phyloP scores from a whole-genome alignment of 2,113 vertebrate species.

The Dermatemys mawii region DNA sequence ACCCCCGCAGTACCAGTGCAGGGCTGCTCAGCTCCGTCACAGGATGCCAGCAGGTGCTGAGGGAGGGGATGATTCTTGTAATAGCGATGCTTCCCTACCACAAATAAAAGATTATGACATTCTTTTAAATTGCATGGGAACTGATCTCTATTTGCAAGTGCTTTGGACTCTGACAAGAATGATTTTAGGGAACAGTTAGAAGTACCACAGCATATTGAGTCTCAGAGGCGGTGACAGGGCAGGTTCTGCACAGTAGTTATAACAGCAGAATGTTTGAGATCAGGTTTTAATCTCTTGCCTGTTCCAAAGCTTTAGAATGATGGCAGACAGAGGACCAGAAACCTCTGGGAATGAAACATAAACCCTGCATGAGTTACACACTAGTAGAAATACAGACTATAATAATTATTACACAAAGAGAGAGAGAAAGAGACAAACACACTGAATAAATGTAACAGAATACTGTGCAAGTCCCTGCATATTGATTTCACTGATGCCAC shows the following conservation, averaged over 20 bases:
- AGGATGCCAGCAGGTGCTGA: not conserved
- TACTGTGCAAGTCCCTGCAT: not conserved
- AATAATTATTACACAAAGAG: not conserved
- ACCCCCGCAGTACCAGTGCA: no score
- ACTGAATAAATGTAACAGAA: not conserved
- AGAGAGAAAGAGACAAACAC: no score
- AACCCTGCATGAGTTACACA: not conserved
- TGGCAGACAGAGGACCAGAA: not conserved
- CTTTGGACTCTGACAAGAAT: constrained; percentile 14
- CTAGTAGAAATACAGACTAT: not conserved
- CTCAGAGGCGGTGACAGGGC: constrained; percentile 26
- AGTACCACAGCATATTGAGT: constrained; percentile 49
- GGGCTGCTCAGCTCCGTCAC: no score
- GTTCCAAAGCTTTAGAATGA: not conserved
- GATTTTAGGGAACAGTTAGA: not conserved
- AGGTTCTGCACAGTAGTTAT: not conserved
- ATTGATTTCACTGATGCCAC: not conserved
- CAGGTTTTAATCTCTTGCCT: not conserved
- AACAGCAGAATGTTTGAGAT: not conserved
- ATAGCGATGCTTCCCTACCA: constrained; percentile 21
- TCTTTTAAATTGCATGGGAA: constrained; percentile 37
- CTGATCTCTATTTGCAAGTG: constrained; percentile 6
- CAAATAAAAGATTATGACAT: constrained; percentile 24
- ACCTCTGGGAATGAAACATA: not conserved
- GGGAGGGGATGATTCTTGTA: not conserved